Base-by-base conservation (phyloP, 2,888 invertebrate species). In the Ptychoptera albimana region DNA sequence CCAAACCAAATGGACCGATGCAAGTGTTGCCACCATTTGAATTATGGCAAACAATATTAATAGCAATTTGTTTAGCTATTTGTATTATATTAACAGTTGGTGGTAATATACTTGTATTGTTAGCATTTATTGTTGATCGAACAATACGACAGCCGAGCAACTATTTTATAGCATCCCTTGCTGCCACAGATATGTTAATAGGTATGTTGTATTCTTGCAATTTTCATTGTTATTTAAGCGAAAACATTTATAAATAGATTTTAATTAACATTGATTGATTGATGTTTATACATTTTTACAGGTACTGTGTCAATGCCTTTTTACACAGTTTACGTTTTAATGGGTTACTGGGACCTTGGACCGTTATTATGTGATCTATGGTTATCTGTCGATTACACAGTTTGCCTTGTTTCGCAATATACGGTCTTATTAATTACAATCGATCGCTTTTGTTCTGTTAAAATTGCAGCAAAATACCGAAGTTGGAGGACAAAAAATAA, bases 381-480 rank as follows among this genome's bases (percentile, higher is more conserved):
- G 98, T 75, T 98, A 8, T 93, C 96, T 1, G 87, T 96, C 42
- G 98, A 99, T 68, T 98, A 98, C 69, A 97, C 97, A 14, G 97
- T 97, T 30, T 98, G 98, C 60, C 74, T 99, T 41, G 96, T 96
- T 29, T 98, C 97, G 8, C 97, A 98, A 64, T 99, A 98, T 66
- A 99, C 98, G 1, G 98, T 99, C 12, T 76, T 99, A 46, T 76
- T 97, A 49, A 98, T 99, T 58, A 98, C 98, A 30, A 89, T 97
- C 50, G 98, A 99, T 67, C 77, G 98, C 53, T 98, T 92, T 66
- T 97, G 97, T 66, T 96, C 96, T 30, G 97, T 98, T 7, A 96
- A 93, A 71, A 94, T 96, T 53, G 96, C 98, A 5, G 93, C 98
- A 11, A 84, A 85, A 55, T 98, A 98, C 60, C 75, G 97, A 50